Conservation (phyloP, 2,113 vertebrate genomes). For the Arizona elegans region DNA sequence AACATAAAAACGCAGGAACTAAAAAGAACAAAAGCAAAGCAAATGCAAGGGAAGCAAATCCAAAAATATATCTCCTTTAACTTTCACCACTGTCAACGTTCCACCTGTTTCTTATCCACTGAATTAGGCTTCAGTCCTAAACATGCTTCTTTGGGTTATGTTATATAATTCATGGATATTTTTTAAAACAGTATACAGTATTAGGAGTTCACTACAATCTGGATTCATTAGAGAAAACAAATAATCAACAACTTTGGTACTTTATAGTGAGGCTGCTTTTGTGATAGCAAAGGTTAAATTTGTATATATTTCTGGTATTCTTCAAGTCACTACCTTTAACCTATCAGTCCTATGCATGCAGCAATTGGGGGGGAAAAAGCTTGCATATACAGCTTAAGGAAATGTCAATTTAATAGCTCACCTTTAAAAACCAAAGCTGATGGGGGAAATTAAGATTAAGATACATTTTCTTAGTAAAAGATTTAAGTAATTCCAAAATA, state of each 20-base stretch:
- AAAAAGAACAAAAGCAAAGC: background rate
- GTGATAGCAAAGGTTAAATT: background rate
- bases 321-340: background rate
- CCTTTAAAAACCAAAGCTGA: constrained; percentile 6
- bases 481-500: constrained; percentile 56
- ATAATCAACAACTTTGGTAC: background rate
- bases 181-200: background rate
- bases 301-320: background rate
- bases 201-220: background rate
- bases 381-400: too few species aligned
- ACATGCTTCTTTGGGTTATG: background rate
- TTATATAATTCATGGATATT: background rate
- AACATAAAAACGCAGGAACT: background rate
- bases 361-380: background rate
- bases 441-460: constrained; percentile 22
- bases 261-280: background rate
- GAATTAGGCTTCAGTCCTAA: background rate
- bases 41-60: background rate
- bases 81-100: background rate
- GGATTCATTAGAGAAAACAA: background rate
- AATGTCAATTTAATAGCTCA: too few species aligned
- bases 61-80: background rate
- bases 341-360: background rate
- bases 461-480: constrained; percentile 50
- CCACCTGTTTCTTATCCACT: background rate